Percentiles rank a stretch among this genome's conserved stretches.
These are phyloP conservation scores for Phaedon cochleariae DNA, from an alignment of 2,888 invertebrate genomes.

Conservation along the genomic window DNA sequence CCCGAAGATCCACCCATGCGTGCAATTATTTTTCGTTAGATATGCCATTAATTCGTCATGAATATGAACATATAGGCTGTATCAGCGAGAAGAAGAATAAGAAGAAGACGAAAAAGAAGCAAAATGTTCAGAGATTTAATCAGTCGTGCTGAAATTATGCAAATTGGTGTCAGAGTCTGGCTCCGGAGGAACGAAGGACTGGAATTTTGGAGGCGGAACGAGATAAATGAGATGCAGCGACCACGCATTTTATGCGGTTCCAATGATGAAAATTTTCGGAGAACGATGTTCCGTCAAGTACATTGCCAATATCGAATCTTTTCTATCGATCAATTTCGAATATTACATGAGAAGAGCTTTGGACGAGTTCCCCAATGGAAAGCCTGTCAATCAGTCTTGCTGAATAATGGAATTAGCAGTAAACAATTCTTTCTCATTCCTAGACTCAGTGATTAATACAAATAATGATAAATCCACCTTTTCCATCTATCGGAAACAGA, in stretches of 20 bases:
- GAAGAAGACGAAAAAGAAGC: too few species aligned
- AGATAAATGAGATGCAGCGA: conserved; percentile 3
- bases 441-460: too few species aligned
- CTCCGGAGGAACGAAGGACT: background rate
- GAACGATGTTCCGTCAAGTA: background rate
- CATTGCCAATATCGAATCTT: background rate
- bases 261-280: background rate
- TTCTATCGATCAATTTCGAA: too few species aligned
- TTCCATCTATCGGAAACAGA: too few species aligned
- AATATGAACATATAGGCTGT: conserved; percentile 25
- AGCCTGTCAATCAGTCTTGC: too few species aligned
- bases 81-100: conserved; percentile 15
- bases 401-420: too few species aligned
- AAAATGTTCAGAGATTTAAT: too few species aligned
- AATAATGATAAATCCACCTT: too few species aligned
- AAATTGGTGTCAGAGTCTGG: conserved; percentile 17
- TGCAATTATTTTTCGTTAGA: background rate
- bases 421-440: too few species aligned
- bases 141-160: conserved; percentile 26
- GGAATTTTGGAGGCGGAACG: conserved; percentile 10
- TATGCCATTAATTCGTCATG: conserved; percentile 30
- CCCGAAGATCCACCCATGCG: background rate
- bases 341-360: too few species aligned
- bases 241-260: background rate
- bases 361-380: too few species aligned